Base-by-base conservation (phyloP, 2,797 vertebrate genomes). In the Pempheris klunzingeri region DNA sequence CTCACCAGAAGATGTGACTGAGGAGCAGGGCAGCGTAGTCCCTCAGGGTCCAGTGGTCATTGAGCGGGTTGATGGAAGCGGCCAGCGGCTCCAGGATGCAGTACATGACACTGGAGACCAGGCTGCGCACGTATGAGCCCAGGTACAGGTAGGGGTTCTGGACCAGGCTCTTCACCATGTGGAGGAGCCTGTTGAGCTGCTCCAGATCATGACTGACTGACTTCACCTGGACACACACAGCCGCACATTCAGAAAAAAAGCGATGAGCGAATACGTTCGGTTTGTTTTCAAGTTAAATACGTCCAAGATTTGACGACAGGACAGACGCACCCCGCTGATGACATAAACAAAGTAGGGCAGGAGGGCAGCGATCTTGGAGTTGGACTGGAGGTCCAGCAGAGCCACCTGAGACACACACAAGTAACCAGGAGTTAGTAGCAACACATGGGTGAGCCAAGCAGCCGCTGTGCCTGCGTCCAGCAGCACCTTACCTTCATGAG, bases 261-360 rank as follows among this genome's bases (percentile, higher is more conserved):
- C n/a, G n/a, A n/a, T n/a, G n/a, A n/a, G n/a, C n/a, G n/a, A n/a
- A n/a, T n/a, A n/a, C n/a, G n/a, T n/a, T n/a, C n/a, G n/a, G n/a
- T 68, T 20, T 8, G 30, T 64, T 32, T 3, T 18, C 22, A 32
- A 22, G 24, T 38, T 1, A 34, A 32, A 18, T 22, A 26, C 30
- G 2, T 3, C 22, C 2, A 15, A 26, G 26, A 18, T 12, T 7
- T 41, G 46, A 26, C 43, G 0, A 10, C 11, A 22, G 20, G n/a
- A 41, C 4, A 24, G 15, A 93, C 96, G 73, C 89, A 98, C 97
- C 93, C 97, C 97, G 38, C 97, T 98, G 87, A 99, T 97, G 78
- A 98, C 96, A 0, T 98, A 97, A 18, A 99, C 97, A n/a, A 99
- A 98, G 87, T 99, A 98, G 0, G 97, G 97, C 34, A 99, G 90